A percentile compares a stretch with the other conserved stretches of the same genome.
Conservation (phyloP, 1,140 invertebrate genomes). For the Araneus ventricosus region DNA sequence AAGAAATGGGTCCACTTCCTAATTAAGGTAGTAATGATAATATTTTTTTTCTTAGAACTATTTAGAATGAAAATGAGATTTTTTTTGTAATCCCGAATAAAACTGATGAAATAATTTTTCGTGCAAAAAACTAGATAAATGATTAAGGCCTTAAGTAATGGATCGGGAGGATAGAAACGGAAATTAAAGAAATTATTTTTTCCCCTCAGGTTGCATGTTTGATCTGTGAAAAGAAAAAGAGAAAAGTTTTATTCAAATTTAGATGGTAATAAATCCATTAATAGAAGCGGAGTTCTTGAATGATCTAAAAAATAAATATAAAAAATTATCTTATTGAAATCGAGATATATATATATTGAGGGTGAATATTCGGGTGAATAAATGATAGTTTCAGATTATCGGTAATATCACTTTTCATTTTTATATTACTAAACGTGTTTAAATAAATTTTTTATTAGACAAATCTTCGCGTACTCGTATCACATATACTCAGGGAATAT, state of each 20-base stretch:
- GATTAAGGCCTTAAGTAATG: not conserved
- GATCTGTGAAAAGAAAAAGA: not conserved
- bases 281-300: too few relatives aligned
- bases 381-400: too few relatives aligned
- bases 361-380: too few relatives aligned
- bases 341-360: too few relatives aligned
- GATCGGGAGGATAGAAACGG: not conserved
- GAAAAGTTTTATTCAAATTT: not conserved
- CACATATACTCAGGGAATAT: too few relatives aligned
- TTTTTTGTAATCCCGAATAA: not conserved
- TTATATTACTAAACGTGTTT: too few relatives aligned
- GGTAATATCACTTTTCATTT: too few relatives aligned
- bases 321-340: too few relatives aligned
- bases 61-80: not conserved
- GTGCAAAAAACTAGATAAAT: constrained; percentile 5
- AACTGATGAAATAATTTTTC: not conserved
- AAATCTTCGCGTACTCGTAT: too few relatives aligned
- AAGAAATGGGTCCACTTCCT: constrained; percentile 7
- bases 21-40: not conserved
- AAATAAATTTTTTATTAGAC: too few relatives aligned
- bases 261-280: not conserved
- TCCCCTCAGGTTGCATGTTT: not conserved
- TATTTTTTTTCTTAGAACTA: not conserved
- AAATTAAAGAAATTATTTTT: not conserved
- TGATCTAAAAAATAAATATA: too few relatives aligned